Base-by-base conservation (phyloP, 2,113 vertebrate species). In the Corapipo altera region DNA sequence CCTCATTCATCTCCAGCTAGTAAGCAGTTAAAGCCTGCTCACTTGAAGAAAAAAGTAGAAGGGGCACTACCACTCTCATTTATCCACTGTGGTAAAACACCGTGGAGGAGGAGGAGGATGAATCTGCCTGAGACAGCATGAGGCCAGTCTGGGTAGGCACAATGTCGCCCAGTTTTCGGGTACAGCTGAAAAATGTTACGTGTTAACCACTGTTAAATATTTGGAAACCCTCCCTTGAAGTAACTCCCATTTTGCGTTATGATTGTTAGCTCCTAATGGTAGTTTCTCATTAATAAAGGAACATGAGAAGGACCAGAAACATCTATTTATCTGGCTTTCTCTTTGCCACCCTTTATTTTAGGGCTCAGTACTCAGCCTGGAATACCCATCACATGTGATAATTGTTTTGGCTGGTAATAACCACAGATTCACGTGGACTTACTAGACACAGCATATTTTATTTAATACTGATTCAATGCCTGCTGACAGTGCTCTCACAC, bases 391-490 rank as follows among this genome's bases (percentile, higher is more conserved):
- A 71, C 23, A 78, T 86, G 37, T 86, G 39, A 57, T 88, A 84
- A 86, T 18, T 88, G 88, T 86, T 88, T 92, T 61, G 48, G 44
- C 81, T 81, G 58, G 65, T 70, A 78, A 22, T 55, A 71, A 93
- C 66, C 90, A 78, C n/a, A 83, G 57, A 89, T 71, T 81, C 44
- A 71, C 44, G 92, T 72, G 69, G 57, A 84, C 88, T 93, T 94
- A 88, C 35, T 84, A 67, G 61, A 92, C 33, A 74, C 57, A 84
- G 61, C 35, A 69, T 78, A 77, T 69, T 94, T 84, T 83, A 93
- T 86, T 92, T 93, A 92, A 93, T 71, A 72, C 80, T 57, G 62
- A 2, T 81, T 65, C 69, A 90, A 94, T 92, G 92, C 61, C 69
- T 49, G 83, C 83, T 91, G 90, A 90, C 92, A 93, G 72, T 30